Conservation (phyloP, 2,888 invertebrate genomes). For the Philaethria dido region DNA sequence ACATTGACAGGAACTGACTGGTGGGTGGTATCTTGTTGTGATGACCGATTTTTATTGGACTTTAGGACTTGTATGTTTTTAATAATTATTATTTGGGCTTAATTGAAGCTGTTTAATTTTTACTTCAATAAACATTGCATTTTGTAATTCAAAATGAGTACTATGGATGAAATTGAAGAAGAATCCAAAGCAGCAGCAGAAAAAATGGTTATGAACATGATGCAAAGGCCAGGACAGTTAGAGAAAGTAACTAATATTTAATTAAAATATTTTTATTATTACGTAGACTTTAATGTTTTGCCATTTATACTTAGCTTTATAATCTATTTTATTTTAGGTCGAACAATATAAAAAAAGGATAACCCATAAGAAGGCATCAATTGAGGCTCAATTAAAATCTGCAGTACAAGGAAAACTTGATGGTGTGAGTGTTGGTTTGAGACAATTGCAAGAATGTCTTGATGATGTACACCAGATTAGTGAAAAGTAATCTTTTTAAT, state of each 20-base stretch:
- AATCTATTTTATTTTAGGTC: constrained; percentile 69
- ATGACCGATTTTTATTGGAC: background rate
- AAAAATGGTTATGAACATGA: constrained; percentile 94
- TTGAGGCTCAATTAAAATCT: constrained; percentile 98
- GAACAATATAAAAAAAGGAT: constrained; percentile 91
- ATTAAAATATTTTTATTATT: background rate
- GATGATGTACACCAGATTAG: constrained; percentile 91
- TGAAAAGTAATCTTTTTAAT: constrained; percentile 63
- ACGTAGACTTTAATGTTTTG: background rate
- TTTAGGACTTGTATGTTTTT: background rate
- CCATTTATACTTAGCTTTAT: background rate
- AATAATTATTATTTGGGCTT: too few species aligned
- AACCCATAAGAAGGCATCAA: constrained; percentile 92
- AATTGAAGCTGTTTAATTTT: too few species aligned
- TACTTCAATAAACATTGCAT: background rate
- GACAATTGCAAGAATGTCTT: constrained; percentile 93
- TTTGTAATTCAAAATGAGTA: constrained; percentile 56
- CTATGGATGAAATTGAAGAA: constrained; percentile 89
- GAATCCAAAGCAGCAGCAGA: constrained; percentile 91
- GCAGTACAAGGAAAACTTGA: constrained; percentile 99
- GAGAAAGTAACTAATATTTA: constrained; percentile 87
- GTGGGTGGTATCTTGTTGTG: background rate
- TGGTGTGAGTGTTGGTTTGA: constrained; percentile 96
- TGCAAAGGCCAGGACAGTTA: constrained; percentile 97
- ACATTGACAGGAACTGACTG: background rate